Base-by-base conservation (phyloP, 2,797 vertebrate genomes). In the Falco columbarius region DNA sequence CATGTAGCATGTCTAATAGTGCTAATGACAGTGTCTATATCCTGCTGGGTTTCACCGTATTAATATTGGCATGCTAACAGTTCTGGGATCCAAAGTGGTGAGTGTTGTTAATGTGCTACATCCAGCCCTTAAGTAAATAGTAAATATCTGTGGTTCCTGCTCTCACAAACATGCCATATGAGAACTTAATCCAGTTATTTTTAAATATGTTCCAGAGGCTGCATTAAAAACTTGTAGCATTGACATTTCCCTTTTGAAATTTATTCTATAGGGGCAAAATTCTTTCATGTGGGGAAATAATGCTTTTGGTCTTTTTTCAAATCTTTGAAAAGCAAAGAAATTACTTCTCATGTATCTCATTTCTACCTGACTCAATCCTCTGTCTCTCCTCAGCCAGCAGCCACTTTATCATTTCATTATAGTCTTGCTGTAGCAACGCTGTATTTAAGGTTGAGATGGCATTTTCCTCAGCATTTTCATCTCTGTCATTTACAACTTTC, bases 301-400 rank as follows among this genome's bases (percentile, higher is more conserved):
- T 68, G 22, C n/a, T 92, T 95, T 71, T 76, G 61, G 46, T 58
- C 30, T 32, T 68, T 89, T 86, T 85, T 86, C 15, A 6, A 76
- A 47, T 89, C 63, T 79, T 49, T 91, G 81, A 95, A 94, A 89
- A 96, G 67, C 79, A 87, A 94, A 92, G 61, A 89, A 96, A 82
- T 95, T 1, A 85, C 71, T 93, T 74, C 65, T 92, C 51, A 46
- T 68, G n/a, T 93, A 10, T 93, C 89, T 94, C 61, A 81, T 72
- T 93, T 95, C 71, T 94, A n/a, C 36, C 59, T 56, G 51, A 76
- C 40, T 96, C 73, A 71, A 22, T 94, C 56, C 32, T 84, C 63
- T 79, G 70, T 86, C 71, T 84, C 66, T 86, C 68, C 72, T 91
- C 84, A 85, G 55, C 70, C 86, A 88, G 79, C 84, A 91, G 72